Evolutionary conservation across 2,888 invertebrate genomes (phyloP).

Genomic region (Rhingia campestris): DNA sequence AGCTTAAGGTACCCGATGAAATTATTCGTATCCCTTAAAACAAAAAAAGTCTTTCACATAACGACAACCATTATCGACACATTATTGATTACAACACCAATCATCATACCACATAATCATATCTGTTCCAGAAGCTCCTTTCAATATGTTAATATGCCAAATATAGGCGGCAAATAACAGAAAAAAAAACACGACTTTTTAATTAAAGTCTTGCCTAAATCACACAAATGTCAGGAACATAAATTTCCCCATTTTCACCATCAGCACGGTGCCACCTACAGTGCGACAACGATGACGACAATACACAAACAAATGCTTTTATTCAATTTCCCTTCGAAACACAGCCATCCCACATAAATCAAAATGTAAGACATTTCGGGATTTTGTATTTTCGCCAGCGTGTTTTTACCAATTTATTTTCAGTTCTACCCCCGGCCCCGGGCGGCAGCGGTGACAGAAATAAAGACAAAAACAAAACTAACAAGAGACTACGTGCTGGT

Average conservation of each 20-base stretch:
- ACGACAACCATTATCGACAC: no score
- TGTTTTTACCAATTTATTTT: conserved; percentile 69
- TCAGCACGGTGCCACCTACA: conserved; percentile 31
- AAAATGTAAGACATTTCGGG: conserved; percentile 66
- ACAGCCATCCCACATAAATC: conserved; percentile 66
- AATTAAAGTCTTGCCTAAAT: conserved; percentile 71
- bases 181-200: conserved; percentile 60
- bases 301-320: conserved; percentile 65
- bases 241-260: conserved; percentile 61
- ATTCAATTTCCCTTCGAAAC: conserved; percentile 67
- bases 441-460: conserved; percentile 14
- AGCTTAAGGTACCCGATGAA: no score
- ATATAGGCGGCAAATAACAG: background rate
- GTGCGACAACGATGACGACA: conserved; percentile 37
- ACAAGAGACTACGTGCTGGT: conserved; percentile 66
- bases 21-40: no score
- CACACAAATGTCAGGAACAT: conserved; percentile 73
- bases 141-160: conserved; percentile 37
- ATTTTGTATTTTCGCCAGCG: conserved; percentile 60
- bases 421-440: conserved; percentile 10
- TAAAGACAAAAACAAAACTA: conserved; percentile 60
- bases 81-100: background rate
- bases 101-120: background rate
- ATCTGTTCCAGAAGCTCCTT: conserved; percentile 9
- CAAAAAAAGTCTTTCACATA: no score